Evolutionary conservation across 2,113 vertebrate species (phyloP).

Genomic region (Nestor notabilis): DNA sequence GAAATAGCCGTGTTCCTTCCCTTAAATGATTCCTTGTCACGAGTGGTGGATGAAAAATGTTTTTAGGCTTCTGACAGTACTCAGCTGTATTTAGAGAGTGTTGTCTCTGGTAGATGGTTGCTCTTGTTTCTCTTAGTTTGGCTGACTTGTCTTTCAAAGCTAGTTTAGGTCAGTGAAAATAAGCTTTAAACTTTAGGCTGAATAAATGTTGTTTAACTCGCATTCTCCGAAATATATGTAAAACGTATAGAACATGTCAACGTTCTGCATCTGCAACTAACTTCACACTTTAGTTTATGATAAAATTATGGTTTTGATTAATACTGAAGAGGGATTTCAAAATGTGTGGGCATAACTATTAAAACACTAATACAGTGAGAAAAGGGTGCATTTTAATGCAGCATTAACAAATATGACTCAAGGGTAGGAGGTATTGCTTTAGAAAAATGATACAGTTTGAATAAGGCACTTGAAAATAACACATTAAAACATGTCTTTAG

Average conservation of each 20-base stretch:
- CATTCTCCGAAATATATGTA: neutral
- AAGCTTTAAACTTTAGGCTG: neutral
- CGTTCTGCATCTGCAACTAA: constrained; percentile 53
- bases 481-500: neutral
- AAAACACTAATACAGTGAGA: constrained; percentile 15
- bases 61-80: neutral
- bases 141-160: neutral
- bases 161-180: neutral
- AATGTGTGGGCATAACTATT: constrained; percentile 40
- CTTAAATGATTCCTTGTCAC: neutral
- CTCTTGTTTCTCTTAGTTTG: neutral
- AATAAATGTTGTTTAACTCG: neutral
- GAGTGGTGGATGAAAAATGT: neutral
- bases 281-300: neutral
- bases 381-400: constrained; percentile 59
- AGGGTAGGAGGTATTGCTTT: constrained; percentile 29
- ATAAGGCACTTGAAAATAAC: constrained; percentile 20
- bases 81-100: neutral
- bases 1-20: neutral
- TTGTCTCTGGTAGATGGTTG: neutral
- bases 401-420: constrained; percentile 57
- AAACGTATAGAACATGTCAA: neutral
- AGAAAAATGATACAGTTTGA: constrained; percentile 53
- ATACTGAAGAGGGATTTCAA: constrained; percentile 60
- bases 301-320: constrained; percentile 31